phyloP scores from a whole-genome alignment of 2,888 invertebrate genomes.

The Papilio elwesi region DNA sequence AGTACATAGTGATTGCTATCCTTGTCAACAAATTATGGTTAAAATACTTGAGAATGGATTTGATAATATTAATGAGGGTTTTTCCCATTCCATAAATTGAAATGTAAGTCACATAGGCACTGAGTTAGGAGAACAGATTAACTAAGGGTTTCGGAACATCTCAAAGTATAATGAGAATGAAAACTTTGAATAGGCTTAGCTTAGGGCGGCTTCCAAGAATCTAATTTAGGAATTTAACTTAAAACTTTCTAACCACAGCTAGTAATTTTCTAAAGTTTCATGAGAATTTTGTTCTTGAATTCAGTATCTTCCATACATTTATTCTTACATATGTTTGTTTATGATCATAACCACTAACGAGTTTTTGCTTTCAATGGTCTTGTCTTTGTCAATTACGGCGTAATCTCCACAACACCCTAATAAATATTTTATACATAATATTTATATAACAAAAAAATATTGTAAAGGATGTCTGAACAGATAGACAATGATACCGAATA shows the following conservation, averaged over 20 bases:
- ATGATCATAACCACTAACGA: not conserved
- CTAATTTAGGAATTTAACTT: conserved; percentile 22
- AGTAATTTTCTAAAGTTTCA: conserved; percentile 2
- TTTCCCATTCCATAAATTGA: not conserved
- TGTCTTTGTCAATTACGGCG: too few species aligned
- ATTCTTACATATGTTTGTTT: not conserved
- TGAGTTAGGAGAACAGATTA: conserved; percentile 20
- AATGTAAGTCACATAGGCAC: conserved; percentile 19
- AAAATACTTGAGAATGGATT: too few species aligned
- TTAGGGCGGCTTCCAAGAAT: conserved; percentile 21
- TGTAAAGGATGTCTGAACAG: too few species aligned
- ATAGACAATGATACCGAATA: too few species aligned
- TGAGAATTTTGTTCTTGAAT: conserved; percentile 4
- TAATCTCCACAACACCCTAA: too few species aligned
- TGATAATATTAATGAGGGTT: not conserved
- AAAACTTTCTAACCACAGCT: conserved; percentile 17
- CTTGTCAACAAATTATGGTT: too few species aligned
- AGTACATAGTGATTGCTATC: too few species aligned
- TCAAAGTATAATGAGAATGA: conserved; percentile 34
- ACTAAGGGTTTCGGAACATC: conserved; percentile 22
- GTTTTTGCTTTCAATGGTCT: not conserved
- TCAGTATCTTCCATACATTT: not conserved
- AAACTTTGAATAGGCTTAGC: conserved; percentile 32
- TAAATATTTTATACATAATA: too few species aligned
- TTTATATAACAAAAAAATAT: too few species aligned